Evolutionary conservation across 2,888 invertebrate genomes (phyloP), one percentile per base, ranked within the genome.

Genomic region (Pyrrhosoma nymphula): DNA sequence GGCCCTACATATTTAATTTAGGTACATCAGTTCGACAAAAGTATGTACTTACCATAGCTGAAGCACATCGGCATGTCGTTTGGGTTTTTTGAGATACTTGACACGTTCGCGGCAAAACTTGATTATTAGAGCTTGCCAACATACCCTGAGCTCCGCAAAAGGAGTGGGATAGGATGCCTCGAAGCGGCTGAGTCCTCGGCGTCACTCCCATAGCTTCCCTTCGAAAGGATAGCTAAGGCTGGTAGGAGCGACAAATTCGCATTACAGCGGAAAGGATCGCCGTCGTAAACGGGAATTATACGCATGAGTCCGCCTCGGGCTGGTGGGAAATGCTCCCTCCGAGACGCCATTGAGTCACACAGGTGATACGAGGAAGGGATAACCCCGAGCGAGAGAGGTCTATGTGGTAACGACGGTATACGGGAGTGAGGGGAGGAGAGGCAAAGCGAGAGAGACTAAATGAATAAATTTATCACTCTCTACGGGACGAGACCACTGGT

Each of bases 391-490:
- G 69, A n/a, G 69, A n/a, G 69, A 10, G 69, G 26, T 18, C 8
- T 10, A 69, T 26, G n/a, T 8, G 47, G 47, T 26, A n/a, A n/a
- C 23, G 26, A n/a, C 23, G n/a, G n/a, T 69, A 12, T 26, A n/a
- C n/a, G n/a, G n/a, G n/a, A n/a, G 26, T 3, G 47, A 47, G 69
- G 26, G n/a, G 10, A n/a, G 69, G 10, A 69, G 16, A 35, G 82
- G 35, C 69, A 10, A 35, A 82, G 82, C 35, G 2, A 0, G 82
- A 82, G 82, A 0, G 82, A 82, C 20, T 69, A 26, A 69, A 82
- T 82, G 82, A 82, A 82, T 82, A 82, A 82, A 82, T 82, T 82
- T 82, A 82, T 82, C 26, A 82, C 82, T 16, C 82, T 35, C 82
- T 20, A 4, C 82, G 82, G 82, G 4, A 35, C 35, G 82, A 82